These are phyloP conservation scores for Mixornis gularis DNA, from an alignment of 2,113 vertebrate species.

Conservation along the genomic window DNA sequence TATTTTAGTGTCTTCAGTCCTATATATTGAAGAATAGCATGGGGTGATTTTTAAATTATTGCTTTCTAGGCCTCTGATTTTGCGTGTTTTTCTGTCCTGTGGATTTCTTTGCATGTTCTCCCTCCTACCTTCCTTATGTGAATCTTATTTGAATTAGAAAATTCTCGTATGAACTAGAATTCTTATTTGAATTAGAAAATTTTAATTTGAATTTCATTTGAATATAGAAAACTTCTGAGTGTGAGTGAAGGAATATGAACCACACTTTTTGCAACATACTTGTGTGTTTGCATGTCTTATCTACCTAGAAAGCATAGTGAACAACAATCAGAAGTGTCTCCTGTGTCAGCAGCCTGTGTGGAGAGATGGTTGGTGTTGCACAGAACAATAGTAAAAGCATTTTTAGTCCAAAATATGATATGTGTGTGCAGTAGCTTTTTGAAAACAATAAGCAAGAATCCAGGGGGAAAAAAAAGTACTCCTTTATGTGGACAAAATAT, in stretches of 20 bases:
- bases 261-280: background rate
- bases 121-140: background rate
- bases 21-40: background rate
- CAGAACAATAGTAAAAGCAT: background rate
- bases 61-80: background rate
- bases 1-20: background rate
- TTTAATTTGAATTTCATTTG: background rate
- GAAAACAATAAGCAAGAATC: background rate
- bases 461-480: background rate
- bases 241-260: background rate
- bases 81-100: background rate
- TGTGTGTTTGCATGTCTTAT: background rate
- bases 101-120: accelerated
- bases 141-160: background rate
- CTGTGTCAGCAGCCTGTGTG: background rate
- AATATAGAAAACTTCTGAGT: background rate
- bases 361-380: background rate
- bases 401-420: background rate
- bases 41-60: background rate
- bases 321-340: background rate
- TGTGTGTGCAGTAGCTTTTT: background rate
- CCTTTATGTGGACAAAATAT: background rate
- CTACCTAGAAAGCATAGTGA: background rate
- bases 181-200: background rate
- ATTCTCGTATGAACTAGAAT: background rate